phyloP scores from a whole-genome alignment of 2,888 invertebrate species.

The Strigamia transsilvanica region DNA sequence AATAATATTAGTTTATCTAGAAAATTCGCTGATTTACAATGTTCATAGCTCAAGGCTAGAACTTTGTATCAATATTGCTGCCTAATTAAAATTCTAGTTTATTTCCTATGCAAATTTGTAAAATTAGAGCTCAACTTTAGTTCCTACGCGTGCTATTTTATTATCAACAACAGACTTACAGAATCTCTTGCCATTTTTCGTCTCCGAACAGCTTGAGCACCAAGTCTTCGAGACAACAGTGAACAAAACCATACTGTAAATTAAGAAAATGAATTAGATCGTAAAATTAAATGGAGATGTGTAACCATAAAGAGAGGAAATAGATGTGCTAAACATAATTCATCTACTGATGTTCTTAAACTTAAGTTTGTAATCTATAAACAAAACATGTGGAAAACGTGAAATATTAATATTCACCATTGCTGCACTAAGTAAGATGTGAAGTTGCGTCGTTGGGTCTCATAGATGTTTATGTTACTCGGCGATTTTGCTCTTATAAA shows the following conservation, averaged over 20 bases:
- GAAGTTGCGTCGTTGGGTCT: not conserved
- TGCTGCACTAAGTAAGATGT: not conserved
- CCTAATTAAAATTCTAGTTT: not conserved
- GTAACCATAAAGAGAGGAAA: conserved; percentile 48
- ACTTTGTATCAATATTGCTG: too few species aligned
- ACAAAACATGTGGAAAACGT: not conserved
- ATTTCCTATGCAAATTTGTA: not conserved
- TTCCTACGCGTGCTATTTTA: not conserved
- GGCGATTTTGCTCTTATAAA: not conserved
- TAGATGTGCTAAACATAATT: conserved; percentile 27
- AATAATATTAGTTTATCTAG: not conserved
- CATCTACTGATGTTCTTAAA: not conserved
- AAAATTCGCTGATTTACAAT: not conserved
- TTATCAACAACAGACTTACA: conserved; percentile 57
- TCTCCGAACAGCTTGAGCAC: conserved; percentile 58
- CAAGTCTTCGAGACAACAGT: conserved; percentile 59
- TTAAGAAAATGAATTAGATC: conserved; percentile 48
- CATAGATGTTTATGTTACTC: not conserved
- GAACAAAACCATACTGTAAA: conserved; percentile 59
- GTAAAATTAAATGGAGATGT: conserved; percentile 37
- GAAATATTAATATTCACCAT: not conserved
- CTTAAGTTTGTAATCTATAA: not conserved
- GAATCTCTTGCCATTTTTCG: conserved; percentile 58
- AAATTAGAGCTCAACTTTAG: not conserved
- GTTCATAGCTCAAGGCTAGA: too few species aligned